Evolutionary conservation across 2,888 invertebrate species (phyloP).

Genomic region (Mesoligia furuncula): DNA sequence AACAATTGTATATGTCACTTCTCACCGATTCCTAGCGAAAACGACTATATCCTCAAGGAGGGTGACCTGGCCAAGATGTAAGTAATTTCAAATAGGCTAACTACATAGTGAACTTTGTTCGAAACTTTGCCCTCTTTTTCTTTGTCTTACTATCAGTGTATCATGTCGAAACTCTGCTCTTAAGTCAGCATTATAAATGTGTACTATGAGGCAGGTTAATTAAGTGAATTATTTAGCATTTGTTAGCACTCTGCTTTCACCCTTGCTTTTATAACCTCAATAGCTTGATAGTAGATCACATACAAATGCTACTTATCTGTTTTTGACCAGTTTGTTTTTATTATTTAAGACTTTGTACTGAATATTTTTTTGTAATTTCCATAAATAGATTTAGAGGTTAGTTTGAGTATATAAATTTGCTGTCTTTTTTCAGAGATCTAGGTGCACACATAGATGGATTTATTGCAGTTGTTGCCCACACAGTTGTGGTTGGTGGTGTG

Average conservation of each 20-base stretch:
- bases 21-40: conserved; percentile 98
- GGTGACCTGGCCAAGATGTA: conserved; percentile 99
- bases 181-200: not conserved
- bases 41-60: conserved; percentile 95
- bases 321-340: not conserved
- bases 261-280: conserved; percentile 44
- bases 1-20: conserved; percentile 99
- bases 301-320: not conserved
- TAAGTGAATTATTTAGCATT: not conserved
- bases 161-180: not conserved
- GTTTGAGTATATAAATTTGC: not conserved
- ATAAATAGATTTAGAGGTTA: conserved; percentile 29
- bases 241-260: not conserved
- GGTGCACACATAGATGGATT: conserved; percentile 99
- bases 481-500: conserved; percentile 95
- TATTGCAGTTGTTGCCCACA: conserved; percentile 99
- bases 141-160: conserved; percentile 2
- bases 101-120: conserved; percentile 38
- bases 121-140: conserved; percentile 19
- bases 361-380: conserved; percentile 6
- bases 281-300: conserved; percentile 12
- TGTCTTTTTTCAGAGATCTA: conserved; percentile 93
- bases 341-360: not conserved
- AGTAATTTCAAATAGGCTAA: conserved; percentile 81
- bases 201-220: not conserved